Base-by-base conservation (phyloP, 1,140 invertebrate genomes). In the Panulirus ornatus region DNA sequence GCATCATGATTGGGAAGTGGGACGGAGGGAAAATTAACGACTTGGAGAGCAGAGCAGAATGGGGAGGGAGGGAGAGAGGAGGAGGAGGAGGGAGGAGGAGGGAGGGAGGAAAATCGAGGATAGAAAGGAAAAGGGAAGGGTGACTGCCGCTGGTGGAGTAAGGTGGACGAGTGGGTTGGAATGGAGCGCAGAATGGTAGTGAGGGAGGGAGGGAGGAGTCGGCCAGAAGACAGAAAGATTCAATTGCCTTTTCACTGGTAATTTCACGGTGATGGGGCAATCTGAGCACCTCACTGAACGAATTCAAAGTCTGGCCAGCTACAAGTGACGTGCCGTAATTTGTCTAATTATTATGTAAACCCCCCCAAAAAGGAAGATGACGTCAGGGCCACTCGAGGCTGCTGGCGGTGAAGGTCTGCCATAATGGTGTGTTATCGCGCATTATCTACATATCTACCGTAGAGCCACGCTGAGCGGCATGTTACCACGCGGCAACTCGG, bases 141-240 rank as follows among this genome's bases (percentile, higher is more conserved):
- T 44, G 27, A 47, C n/a, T 14, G 76, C 1, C 40, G 22, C 14
- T 38, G 27, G 1, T 9, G 22, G 22, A 27, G 0, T 16, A n/a
- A 79, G 76, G n/a, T n/a, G n/a, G 47, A 40, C 9, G 76, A 79
- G 40, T 38, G 70, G 38, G 70, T 11, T 16, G 38, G 38, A 40
- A 34, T 6, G 19, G n/a, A 22, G 79, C 0, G 27, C 8, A 83
- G 79, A 63, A n/a, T 36, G 27, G 47, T 16, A 36, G 2, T 14
- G 78, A 44, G 27, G 27, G 47, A 36, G 79, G 36, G 76, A 79
- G 40, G 2, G 40, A n/a, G 40, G 47, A 22, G 27, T n/a, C n/a
- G n/a, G n/a, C n/a, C n/a, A n/a, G n/a, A 19, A 47, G 51, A 40
- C 51, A 63, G 51, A 63, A 30, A 63, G 79, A 83, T 8, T 58